Conservation (phyloP, 1,140 invertebrate species). For the Drosophila nebulosa region DNA sequence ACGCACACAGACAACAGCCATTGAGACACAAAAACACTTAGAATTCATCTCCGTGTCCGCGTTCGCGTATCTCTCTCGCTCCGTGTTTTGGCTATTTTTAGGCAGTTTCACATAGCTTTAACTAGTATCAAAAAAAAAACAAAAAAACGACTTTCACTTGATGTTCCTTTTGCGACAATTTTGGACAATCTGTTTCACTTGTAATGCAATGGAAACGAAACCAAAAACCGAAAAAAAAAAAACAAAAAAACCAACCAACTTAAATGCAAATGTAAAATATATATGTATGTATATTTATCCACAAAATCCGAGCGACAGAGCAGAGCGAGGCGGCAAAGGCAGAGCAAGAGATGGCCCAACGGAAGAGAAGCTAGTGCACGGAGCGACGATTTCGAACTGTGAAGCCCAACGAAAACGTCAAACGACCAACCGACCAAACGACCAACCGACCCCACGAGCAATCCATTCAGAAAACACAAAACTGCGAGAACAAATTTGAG, state of each 20-base stretch:
- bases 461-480: slow-evolving; percentile 10
- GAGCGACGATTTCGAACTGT: slow-evolving; percentile 55
- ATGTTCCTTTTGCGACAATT: slow-evolving; percentile 27
- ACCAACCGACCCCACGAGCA: slow-evolving; percentile 6
- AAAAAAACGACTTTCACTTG: background rate
- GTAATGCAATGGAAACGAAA: background rate
- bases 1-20: background rate
- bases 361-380: slow-evolving; percentile 46
- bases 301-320: background rate
- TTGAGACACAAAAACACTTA: slow-evolving; percentile 37
- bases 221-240: background rate
- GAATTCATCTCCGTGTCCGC: slow-evolving; percentile 4
- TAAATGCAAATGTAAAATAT: background rate
- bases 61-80: background rate
- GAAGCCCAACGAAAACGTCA: slow-evolving; percentile 1
- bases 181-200: slow-evolving; percentile 13
- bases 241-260: background rate
- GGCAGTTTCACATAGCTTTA: background rate
- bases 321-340: background rate
- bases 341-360: background rate
- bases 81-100: slow-evolving; percentile 13
- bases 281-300: background rate
- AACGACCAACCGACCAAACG: slow-evolving; percentile 12
- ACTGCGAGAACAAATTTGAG: slow-evolving; percentile 3
- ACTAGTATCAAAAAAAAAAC: background rate